A percentile compares a stretch with the other conserved stretches of the same genome.
phyloP scores from a whole-genome alignment of 2,797 vertebrate genomes.

The Gadopsis bispinosus region DNA sequence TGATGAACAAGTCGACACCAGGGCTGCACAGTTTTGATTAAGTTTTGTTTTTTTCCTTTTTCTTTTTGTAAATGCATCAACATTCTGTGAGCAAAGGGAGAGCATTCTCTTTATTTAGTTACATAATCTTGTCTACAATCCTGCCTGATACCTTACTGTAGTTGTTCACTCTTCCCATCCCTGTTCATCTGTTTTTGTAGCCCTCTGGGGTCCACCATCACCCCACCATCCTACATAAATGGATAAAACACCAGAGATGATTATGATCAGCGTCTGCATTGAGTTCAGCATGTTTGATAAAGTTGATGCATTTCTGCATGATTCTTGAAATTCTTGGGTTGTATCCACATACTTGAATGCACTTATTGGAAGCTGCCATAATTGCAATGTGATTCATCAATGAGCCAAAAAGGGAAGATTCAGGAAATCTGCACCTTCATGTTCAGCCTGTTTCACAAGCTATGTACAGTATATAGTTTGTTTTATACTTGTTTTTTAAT shows the following conservation, averaged over 20 bases:
- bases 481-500: conserved; percentile 52
- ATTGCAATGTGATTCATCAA: background rate
- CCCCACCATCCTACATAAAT: background rate
- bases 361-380: too few species aligned
- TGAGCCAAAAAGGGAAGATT: conserved; percentile 24
- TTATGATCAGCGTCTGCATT: background rate
- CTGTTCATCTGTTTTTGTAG: conserved; percentile 10
- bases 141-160: conserved; percentile 5
- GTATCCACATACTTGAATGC: too few species aligned
- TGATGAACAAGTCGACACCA: background rate
- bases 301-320: too few species aligned
- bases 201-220: background rate
- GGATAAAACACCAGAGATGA: background rate
- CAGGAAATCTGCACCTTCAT: conserved; percentile 32
- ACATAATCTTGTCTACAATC: conserved; percentile 3
- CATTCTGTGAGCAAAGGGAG: background rate
- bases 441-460: conserved; percentile 21
- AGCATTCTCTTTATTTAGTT: background rate
- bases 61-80: background rate
- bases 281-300: too few species aligned
- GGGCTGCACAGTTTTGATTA: background rate
- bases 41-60: background rate
- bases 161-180: background rate
- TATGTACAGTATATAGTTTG: conserved; percentile 6
- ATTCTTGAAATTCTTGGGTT: too few species aligned